Evolutionary conservation across 2,113 vertebrate genomes (phyloP).

Genomic region (Hystrix cristata): DNA sequence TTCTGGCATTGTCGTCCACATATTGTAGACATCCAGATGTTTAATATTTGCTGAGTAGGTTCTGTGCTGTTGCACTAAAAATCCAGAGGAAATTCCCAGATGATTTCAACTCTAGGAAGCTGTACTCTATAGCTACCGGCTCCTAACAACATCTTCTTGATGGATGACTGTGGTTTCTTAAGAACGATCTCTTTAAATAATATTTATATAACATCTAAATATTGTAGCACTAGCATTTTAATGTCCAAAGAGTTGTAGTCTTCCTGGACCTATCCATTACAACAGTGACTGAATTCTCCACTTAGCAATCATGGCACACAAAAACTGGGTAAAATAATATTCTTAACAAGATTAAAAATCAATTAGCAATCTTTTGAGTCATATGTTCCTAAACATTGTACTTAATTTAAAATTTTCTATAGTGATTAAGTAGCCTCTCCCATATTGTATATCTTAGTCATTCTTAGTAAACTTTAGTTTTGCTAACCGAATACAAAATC

Average conservation of each 20-base stretch:
- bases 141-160: slow-evolving; percentile 20
- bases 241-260: slow-evolving; percentile 31
- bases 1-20: not conserved
- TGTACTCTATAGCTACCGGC: not conserved
- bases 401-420: slow-evolving; percentile 48
- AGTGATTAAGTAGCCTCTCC: slow-evolving; percentile 37
- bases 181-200: slow-evolving; percentile 54
- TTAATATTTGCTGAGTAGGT: slow-evolving; percentile 31
- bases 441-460: not conserved
- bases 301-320: not conserved
- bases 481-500: slow-evolving; percentile 27
- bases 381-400: not conserved
- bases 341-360: slow-evolving; percentile 27
- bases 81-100: not conserved
- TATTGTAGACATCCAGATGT: not conserved
- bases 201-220: slow-evolving; percentile 58
- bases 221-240: slow-evolving; percentile 22
- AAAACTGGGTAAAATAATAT: not conserved
- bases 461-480: slow-evolving; percentile 25
- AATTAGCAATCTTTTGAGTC: slow-evolving; percentile 53
- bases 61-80: not conserved
- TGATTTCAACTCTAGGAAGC: not conserved
- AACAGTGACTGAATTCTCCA: slow-evolving; percentile 7
- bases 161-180: slow-evolving; percentile 28
- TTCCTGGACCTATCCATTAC: not conserved